Evolutionary conservation across 2,888 invertebrate genomes (phyloP).

Genomic region (Agrotis clavis): DNA sequence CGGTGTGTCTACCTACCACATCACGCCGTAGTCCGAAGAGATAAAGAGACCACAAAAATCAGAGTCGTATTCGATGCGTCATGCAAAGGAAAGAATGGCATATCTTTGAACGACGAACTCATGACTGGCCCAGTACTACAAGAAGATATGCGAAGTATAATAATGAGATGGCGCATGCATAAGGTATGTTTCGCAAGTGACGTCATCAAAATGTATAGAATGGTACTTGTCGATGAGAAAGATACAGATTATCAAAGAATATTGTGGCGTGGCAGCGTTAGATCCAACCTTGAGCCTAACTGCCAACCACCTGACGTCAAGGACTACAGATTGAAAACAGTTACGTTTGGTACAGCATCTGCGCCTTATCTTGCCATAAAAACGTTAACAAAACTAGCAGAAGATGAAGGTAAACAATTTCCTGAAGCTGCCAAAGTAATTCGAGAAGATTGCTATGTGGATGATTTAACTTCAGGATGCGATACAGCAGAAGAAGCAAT

Average conservation of each 20-base stretch:
- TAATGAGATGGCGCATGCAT: slow-evolving; percentile 19
- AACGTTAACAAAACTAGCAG: slow-evolving; percentile 44
- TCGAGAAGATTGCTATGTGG: slow-evolving; percentile 15
- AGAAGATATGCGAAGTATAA: slow-evolving; percentile 16
- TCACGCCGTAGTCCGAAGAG: too few relatives aligned
- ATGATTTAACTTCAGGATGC: slow-evolving; percentile 11
- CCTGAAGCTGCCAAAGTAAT: slow-evolving; percentile 20
- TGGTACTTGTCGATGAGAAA: slow-evolving; percentile 48
- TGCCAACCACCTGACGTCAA: slow-evolving; percentile 18
- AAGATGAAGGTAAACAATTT: slow-evolving; percentile 42
- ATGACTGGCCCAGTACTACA: slow-evolving; percentile 25
- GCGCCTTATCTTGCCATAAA: slow-evolving; percentile 43
- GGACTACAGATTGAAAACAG: slow-evolving; percentile 25
- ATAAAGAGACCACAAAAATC: too few relatives aligned
- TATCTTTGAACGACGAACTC: slow-evolving; percentile 28
- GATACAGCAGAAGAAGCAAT: slow-evolving; percentile 28
- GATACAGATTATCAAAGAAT: slow-evolving; percentile 12
- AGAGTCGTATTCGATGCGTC: too few relatives aligned
- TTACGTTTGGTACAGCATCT: slow-evolving; percentile 55
- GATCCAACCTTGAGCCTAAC: background rate
- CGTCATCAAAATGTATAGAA: slow-evolving; percentile 64
- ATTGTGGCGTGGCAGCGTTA: slow-evolving; percentile 19
- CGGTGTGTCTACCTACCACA: slow-evolving; percentile 20
- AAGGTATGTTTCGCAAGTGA: slow-evolving; percentile 19
- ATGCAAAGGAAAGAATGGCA: slow-evolving; percentile 15